phyloP scores from a whole-genome alignment of 2,113 vertebrate genomes.

The Thymallus thymallus region DNA sequence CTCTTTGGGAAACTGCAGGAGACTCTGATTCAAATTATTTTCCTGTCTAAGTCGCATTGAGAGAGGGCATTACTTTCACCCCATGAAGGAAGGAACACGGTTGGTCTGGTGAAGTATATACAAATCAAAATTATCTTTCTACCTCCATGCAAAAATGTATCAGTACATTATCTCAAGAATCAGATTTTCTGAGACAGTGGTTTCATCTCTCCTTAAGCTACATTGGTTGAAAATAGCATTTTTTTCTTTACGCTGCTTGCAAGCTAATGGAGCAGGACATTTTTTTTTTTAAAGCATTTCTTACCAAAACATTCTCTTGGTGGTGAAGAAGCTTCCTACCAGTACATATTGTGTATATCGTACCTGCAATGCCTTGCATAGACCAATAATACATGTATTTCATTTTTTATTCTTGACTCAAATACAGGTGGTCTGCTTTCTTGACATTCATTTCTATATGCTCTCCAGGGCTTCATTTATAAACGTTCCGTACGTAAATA shows the following conservation, averaged over 20 bases:
- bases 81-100: constrained; percentile 15
- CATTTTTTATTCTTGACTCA: no score
- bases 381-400: no score
- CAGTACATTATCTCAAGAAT: constrained; percentile 22
- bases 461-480: no score
- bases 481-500: no score
- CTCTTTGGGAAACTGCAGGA: background rate
- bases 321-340: no score
- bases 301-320: no score
- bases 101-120: constrained; percentile 32
- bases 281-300: no score
- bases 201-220: background rate
- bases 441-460: no score
- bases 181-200: constrained; percentile 27
- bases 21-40: constrained; percentile 21
- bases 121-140: constrained; percentile 25
- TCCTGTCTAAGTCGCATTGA: constrained; percentile 27
- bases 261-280: constrained; percentile 7
- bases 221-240: no score
- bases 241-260: background rate
- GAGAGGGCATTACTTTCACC: constrained; percentile 22
- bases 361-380: no score
- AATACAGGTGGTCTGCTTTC: no score
- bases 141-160: constrained; percentile 35
- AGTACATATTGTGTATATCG: no score